Evolutionary conservation across 2,888 invertebrate genomes (phyloP).

Genomic region (Eulithis testata): DNA sequence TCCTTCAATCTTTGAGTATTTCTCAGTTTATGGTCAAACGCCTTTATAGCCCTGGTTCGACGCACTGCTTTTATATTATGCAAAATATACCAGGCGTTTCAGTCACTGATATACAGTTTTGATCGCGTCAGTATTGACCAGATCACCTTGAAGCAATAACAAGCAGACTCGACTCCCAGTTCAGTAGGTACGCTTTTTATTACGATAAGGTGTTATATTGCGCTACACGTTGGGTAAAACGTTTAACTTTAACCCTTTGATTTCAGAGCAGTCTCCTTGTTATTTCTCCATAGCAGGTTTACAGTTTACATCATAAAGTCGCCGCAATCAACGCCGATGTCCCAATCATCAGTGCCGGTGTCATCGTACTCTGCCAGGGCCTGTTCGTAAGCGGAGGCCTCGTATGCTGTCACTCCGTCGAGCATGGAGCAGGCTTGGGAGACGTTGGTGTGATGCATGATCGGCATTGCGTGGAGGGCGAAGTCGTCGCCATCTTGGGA

Average conservation of each 20-base stretch:
- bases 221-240: not conserved
- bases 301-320: slow-evolving; percentile 87
- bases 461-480: slow-evolving; percentile 86
- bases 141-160: slow-evolving; percentile 17
- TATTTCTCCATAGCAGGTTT: slow-evolving; percentile 18
- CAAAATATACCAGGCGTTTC: slow-evolving; percentile 9
- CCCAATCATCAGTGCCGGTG: slow-evolving; percentile 86
- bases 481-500: slow-evolving; percentile 88
- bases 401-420: slow-evolving; percentile 85
- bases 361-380: slow-evolving; percentile 86
- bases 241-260: not conserved
- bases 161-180: not conserved
- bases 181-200: not conserved
- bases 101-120: not conserved
- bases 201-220: not conserved
- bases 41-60: slow-evolving; percentile 11
- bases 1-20: not conserved
- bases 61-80: slow-evolving; percentile 1
- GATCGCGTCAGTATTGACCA: not conserved
- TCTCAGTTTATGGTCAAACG: slow-evolving; percentile 8
- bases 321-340: slow-evolving; percentile 89
- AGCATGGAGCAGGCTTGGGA: slow-evolving; percentile 84
- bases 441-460: slow-evolving; percentile 86
- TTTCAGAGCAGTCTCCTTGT: slow-evolving; percentile 10
- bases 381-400: slow-evolving; percentile 84